Evolutionary conservation across 2,113 vertebrate species (phyloP).

Genomic region (Heterotis niloticus): DNA sequence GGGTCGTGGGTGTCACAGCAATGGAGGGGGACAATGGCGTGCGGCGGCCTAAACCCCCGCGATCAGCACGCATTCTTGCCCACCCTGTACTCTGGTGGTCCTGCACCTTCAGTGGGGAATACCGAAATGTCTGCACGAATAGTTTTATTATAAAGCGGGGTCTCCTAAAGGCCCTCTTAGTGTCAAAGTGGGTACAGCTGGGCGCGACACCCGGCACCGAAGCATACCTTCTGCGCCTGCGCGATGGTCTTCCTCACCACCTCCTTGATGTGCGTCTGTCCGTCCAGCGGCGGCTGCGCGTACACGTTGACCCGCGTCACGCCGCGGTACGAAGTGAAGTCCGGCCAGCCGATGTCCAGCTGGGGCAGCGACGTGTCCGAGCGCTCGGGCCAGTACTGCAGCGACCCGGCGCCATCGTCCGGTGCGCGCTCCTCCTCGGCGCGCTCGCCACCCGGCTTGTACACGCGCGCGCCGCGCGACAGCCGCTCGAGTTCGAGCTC

Average conservation of each 20-base stretch:
- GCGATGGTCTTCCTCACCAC: slow-evolving; percentile 89
- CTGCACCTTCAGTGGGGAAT: not conserved
- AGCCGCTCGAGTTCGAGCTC: slow-evolving; percentile 79
- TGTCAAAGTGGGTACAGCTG: too few species aligned
- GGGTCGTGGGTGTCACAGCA: too few species aligned
- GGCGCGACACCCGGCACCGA: too few species aligned
- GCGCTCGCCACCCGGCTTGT: slow-evolving; percentile 76
- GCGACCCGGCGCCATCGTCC: slow-evolving; percentile 68
- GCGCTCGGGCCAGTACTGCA: slow-evolving; percentile 92
- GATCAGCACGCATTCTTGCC: not conserved
- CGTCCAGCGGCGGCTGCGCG: slow-evolving; percentile 86
- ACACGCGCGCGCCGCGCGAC: slow-evolving; percentile 63
- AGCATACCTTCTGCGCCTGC: slow-evolving; percentile 81
- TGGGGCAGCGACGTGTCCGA: slow-evolving; percentile 86
- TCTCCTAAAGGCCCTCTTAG: too few species aligned
- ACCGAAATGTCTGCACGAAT: not conserved
- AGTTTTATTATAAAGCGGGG: not conserved
- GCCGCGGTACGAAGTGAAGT: slow-evolving; percentile 79
- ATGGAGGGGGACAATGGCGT: not conserved
- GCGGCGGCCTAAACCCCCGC: not conserved
- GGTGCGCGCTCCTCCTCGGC: slow-evolving; percentile 34
- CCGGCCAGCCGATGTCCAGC: slow-evolving; percentile 93
- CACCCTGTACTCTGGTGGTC: not conserved
- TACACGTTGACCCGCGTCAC: slow-evolving; percentile 87
- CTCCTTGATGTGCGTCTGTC: slow-evolving; percentile 89